Percentiles rank a stretch among this genome's conserved stretches.
Evolutionary conservation across 2,797 vertebrate species (phyloP).

Genomic region (Labeo calbasu): DNA sequence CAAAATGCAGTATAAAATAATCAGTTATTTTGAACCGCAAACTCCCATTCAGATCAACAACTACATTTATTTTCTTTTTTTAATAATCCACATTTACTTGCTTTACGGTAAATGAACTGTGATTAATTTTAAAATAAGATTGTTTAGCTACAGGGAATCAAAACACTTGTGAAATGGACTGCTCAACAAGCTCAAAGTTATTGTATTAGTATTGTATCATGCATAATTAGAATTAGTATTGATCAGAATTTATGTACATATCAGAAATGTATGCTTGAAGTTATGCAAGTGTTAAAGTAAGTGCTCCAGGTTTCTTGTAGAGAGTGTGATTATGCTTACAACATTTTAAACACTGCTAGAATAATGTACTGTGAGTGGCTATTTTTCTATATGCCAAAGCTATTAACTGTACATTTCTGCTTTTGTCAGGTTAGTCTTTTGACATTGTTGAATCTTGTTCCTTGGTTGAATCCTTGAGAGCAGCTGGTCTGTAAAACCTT

Average conservation of each 20-base stretch:
- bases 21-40: background rate
- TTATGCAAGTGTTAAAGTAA: background rate
- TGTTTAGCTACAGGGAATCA: background rate
- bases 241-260: background rate
- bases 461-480: constrained; percentile 4
- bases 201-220: background rate
- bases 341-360: background rate
- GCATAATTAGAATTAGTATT: background rate
- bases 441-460: background rate
- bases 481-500: background rate
- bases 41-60: background rate
- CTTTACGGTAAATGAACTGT: background rate
- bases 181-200: no score
- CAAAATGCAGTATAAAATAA: no score
- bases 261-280: background rate
- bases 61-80: background rate
- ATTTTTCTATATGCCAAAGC: constrained; percentile 20
- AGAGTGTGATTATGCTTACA: background rate
- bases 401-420: background rate
- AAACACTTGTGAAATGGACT: background rate
- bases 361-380: background rate
- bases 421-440: background rate
- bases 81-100: background rate
- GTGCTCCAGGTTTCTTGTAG: background rate
- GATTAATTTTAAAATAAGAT: background rate